Conservation (phyloP, 1,140 invertebrate genomes). For the Bombus impatiens region DNA sequence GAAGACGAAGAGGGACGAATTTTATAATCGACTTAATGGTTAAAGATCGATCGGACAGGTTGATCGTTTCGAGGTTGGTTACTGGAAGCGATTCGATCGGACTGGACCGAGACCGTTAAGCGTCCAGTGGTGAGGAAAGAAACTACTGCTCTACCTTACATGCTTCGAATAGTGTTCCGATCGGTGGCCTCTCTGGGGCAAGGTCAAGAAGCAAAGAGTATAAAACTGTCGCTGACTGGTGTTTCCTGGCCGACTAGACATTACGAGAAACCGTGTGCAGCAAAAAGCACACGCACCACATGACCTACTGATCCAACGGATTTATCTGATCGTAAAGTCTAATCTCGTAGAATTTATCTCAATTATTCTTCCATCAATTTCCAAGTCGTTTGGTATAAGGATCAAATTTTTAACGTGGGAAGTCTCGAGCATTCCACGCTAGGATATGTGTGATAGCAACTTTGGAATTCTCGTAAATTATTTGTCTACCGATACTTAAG, state of each 20-base stretch:
- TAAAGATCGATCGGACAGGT: not conserved
- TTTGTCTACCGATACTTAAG: too few relatives aligned
- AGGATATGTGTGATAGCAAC: not conserved
- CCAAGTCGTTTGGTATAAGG: not conserved
- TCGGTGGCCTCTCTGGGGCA: constrained; percentile 66
- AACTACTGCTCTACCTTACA: constrained; percentile 56
- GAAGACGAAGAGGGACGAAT: not conserved
- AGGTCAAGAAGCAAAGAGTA: constrained; percentile 70
- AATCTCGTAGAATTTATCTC: constrained; percentile 2
- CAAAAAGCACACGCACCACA: constrained; percentile 48
- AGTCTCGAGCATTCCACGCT: not conserved
- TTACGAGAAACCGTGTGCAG: constrained; percentile 15
- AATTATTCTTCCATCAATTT: not conserved
- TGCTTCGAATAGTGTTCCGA: constrained; percentile 56
- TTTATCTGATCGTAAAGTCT: constrained; percentile 36
- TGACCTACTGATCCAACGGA: constrained; percentile 60
- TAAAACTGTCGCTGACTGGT: constrained; percentile 63
- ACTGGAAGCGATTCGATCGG: constrained; percentile 46
- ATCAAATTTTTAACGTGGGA: not conserved
- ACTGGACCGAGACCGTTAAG: constrained; percentile 55
- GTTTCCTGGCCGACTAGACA: constrained; percentile 26
- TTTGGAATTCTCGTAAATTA: not conserved
- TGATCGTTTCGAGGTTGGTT: constrained; percentile 25
- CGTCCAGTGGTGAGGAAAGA: constrained; percentile 44
- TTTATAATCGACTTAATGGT: not conserved